Evolutionary conservation across 1,140 invertebrate genomes (phyloP), one percentile per base, ranked within the genome.

Genomic region (Dufourea novaeangliae): DNA sequence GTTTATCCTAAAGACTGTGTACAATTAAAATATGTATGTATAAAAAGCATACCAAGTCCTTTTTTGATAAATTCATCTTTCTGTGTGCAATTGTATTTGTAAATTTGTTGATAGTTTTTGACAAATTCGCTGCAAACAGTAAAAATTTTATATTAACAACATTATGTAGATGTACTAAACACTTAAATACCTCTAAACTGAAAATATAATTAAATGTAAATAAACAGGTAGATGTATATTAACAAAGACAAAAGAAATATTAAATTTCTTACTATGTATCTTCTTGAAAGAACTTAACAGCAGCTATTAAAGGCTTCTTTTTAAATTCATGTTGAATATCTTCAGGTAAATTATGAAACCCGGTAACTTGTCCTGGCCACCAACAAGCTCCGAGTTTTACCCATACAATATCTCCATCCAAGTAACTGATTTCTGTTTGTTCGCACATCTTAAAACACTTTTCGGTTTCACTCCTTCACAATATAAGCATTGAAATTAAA

Each of bases 221-320:
- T 29, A 61, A 46, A 29, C 20, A 22, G 5, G 4, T 66, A 34
- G 12, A 62, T 37, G 20, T 12, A 44, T 2, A 27, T 44, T 29
- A 68, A 6, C 14, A 59, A 10, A 17, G n/a, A 82, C 80, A 74
- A 56, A 10, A 57, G 29, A 67, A 54, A 46, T 41, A 50, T 52
- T 39, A 74, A 64, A 68, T 34, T 68, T 94, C 95, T 95, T 94
- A 97, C 96, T 94, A 97, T 77, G 94, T 93, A 83, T 96, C 95
- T 92, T 97, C 96, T 89, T 96, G 94, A 89, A 97, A 97, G 91
- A 97, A 97, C 86, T 96, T 96, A 14, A 97, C 96, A 88, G 95
- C 94, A 52, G 95, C 95, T 79, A 97, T 94, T 2, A 96, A 94
- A 44, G 94, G 93, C 85, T 95, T 96, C 76, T 94, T 95, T 85